Conservation (phyloP, 2,113 vertebrate species). For the Nesoenas mayeri region DNA sequence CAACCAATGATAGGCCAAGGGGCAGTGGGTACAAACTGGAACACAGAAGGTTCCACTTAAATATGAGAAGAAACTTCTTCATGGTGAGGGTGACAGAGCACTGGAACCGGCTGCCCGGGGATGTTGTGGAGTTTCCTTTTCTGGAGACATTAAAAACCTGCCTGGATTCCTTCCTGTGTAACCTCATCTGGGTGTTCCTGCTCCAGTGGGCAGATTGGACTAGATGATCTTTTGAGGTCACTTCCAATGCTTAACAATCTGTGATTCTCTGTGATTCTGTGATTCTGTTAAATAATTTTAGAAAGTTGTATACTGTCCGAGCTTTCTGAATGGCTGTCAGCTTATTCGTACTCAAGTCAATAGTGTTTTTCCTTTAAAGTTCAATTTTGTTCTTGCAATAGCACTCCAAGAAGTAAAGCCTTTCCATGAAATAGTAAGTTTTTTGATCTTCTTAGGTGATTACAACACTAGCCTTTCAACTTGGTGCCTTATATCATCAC, state of each 20-base stretch:
- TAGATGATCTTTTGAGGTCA: too few species aligned
- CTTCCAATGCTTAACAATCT: too few species aligned
- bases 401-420: background rate
- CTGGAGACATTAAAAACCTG: too few species aligned
- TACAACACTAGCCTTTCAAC: background rate
- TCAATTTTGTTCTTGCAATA: background rate
- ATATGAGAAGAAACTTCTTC: background rate
- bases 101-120: too few species aligned
- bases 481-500: background rate
- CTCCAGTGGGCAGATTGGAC: too few species aligned
- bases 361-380: background rate
- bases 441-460: background rate
- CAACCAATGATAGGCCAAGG: background rate
- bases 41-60: background rate
- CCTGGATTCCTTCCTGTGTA: too few species aligned
- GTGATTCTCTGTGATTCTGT: background rate
- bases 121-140: too few species aligned
- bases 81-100: too few species aligned
- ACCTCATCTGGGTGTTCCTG: too few species aligned
- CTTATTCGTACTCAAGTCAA: background rate
- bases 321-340: background rate
- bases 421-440: background rate
- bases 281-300: background rate
- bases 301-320: background rate
- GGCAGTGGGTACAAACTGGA: background rate